Evolutionary conservation across 1,140 invertebrate genomes (phyloP), one percentile per base, ranked within the genome.

Genomic region (Coenobita brevimanus): DNA sequence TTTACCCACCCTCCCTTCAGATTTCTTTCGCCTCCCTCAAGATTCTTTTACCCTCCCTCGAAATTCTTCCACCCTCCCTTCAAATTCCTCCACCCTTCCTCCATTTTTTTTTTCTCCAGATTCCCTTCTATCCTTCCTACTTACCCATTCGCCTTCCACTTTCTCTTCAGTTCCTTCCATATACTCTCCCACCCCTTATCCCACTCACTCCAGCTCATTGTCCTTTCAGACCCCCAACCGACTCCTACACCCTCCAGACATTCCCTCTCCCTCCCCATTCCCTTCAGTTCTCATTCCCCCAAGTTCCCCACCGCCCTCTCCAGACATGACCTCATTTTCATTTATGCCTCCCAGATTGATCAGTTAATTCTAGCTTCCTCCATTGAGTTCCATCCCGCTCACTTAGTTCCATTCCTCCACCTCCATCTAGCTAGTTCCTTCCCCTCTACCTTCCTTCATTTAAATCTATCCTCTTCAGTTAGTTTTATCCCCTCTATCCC

Each of bases 341-440:
- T n/a, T n/a, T n/a, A n/a, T n/a, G 10, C 54, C 54, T 62, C 4
- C 27, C 1, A 24, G 21, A 62, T 62, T 62, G 21, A 62, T 62
- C 4, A n/a, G 4, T 62, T 62, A 2, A n/a, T 24, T 62, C 57
- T n/a, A n/a, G 21, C 57, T 4, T 62, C 17, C 27, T 62, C 57
- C 27, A 17, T 62, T 62, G 21, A n/a, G 57, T 62, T 62, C 57
- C 27, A n/a, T 4, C 54, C 54, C n/a, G 54, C 54, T 57, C 54
- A 13, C 54, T 57, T 57, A 13, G n/a, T 57, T n/a, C 57, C 27
- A 2, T 4, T 62, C 27, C 17, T 62, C 27, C 57, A n/a, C 27
- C 57, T 62, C 57, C 57, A 24, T 62, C 57, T 62, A n/a, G 17
- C 57, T n/a, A n/a, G n/a, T n/a, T 62, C 57, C 57, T 62, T 62